Percentiles rank a stretch among this genome's conserved stretches.
Conservation (phyloP, 2,113 vertebrate genomes). For the Regulus satrapa region DNA sequence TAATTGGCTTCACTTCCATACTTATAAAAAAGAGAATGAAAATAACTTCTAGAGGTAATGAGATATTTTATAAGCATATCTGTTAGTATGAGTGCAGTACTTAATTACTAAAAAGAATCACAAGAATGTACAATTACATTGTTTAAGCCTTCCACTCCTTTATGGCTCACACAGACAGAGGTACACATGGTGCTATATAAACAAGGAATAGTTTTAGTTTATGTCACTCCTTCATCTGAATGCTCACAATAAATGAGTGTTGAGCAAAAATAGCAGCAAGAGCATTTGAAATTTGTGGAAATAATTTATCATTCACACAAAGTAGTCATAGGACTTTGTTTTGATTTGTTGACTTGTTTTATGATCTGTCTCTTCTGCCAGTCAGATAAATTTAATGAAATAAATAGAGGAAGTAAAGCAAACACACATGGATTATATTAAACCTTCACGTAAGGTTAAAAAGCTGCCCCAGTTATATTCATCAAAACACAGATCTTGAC, state of each 20-base stretch:
- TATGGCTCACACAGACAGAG: background rate
- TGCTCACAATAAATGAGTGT: background rate
- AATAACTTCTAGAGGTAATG: background rate
- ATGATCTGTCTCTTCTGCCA: background rate
- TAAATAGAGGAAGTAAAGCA: constrained; percentile 13
- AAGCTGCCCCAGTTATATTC: constrained; percentile 47
- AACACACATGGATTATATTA: constrained; percentile 16
- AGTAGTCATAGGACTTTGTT: background rate
- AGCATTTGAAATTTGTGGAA: background rate
- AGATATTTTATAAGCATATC: background rate
- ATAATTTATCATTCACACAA: background rate
- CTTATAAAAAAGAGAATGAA: background rate
- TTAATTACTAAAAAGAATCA: background rate
- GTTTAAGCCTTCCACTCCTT: background rate
- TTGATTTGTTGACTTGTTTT: background rate
- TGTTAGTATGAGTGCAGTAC: background rate
- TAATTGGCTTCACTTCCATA: background rate
- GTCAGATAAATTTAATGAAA: background rate
- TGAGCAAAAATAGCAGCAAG: background rate
- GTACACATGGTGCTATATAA: background rate
- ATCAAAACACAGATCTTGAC: constrained; percentile 54
- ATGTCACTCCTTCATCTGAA: background rate
- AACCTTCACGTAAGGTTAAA: constrained; percentile 35
- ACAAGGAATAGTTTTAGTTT: background rate
- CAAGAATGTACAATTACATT: background rate